These are phyloP conservation scores for Argyrosomus regius DNA, from an alignment of 2,797 vertebrate genomes.

Conservation along the genomic window DNA sequence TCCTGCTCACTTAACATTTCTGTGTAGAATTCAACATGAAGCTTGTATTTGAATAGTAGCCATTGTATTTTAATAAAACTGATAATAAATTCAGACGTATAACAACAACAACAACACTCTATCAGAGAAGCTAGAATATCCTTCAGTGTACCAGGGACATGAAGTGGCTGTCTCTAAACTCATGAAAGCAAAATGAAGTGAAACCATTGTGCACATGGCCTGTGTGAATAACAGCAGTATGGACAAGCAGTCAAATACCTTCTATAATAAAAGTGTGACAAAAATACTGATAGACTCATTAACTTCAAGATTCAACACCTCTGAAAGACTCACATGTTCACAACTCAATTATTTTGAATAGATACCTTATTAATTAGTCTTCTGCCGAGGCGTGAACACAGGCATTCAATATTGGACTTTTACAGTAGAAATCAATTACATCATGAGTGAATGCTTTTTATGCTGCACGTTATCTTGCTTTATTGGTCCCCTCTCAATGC, in stretches of 20 bases:
- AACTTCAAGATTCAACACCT: constrained; percentile 26
- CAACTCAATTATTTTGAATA: constrained; percentile 13
- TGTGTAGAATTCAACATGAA: not conserved
- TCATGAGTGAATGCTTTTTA: constrained; percentile 3
- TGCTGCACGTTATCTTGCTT: constrained; percentile 19
- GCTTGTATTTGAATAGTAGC: not conserved
- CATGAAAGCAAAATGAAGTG: constrained; percentile 38
- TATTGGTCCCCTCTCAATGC: constrained; percentile 26
- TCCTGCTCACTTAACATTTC: not conserved
- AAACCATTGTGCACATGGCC: constrained; percentile 7
- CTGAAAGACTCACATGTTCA: not conserved
- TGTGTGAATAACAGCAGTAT: constrained; percentile 31
- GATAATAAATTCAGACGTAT: constrained; percentile 13
- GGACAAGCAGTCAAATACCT: constrained; percentile 44
- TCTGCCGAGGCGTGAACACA: not conserved
- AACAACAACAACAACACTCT: not conserved
- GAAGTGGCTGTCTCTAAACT: constrained; percentile 8
- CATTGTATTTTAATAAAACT: not conserved
- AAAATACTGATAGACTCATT: constrained; percentile 60
- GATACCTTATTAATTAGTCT: constrained; percentile 24
- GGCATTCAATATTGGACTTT: constrained; percentile 25
- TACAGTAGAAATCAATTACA: constrained; percentile 44
- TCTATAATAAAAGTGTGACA: constrained; percentile 33
- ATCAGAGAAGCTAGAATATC: not conserved
- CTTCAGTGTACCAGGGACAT: not conserved